Percentiles rank a stretch among this genome's conserved stretches.
Evolutionary conservation across 2,888 invertebrate genomes (phyloP).

Genomic region (Macroteleia sp.): DNA sequence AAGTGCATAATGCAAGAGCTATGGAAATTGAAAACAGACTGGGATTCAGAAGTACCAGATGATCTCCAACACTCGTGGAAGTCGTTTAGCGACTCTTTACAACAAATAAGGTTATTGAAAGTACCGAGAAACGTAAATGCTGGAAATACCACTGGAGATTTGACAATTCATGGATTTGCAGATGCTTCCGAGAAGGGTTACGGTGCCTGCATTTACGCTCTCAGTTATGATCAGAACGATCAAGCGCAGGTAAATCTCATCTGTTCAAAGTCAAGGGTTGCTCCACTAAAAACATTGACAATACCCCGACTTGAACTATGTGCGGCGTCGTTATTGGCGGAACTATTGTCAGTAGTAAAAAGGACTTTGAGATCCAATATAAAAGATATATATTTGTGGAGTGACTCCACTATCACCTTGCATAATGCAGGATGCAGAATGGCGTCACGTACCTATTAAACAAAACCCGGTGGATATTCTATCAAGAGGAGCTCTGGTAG

Average conservation of each 20-base stretch:
- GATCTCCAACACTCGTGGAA: conserved; percentile 1
- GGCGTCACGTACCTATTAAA: conserved; percentile 49
- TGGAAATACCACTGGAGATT: background rate
- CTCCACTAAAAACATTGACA: conserved; percentile 40
- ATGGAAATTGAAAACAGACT: conserved; percentile 14
- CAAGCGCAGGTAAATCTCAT: conserved; percentile 13
- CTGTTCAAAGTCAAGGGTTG: conserved; percentile 62
- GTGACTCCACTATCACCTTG: conserved; percentile 57
- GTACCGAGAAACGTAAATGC: conserved; percentile 27
- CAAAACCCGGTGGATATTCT: conserved; percentile 63
- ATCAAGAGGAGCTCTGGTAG: conserved; percentile 54
- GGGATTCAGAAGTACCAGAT: conserved; percentile 21
- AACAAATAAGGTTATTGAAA: conserved; percentile 25
- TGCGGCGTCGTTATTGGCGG: background rate
- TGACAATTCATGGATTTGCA: conserved; percentile 63
- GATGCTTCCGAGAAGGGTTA: conserved; percentile 67
- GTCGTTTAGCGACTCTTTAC: background rate
- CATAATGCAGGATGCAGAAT: conserved; percentile 27
- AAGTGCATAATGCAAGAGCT: conserved; percentile 47
- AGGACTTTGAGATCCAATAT: background rate
- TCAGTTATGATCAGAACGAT: conserved; percentile 7
- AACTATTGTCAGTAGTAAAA: background rate
- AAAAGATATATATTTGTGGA: conserved; percentile 26
- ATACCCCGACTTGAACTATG: conserved; percentile 54
- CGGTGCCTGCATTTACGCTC: conserved; percentile 67